phyloP scores from a whole-genome alignment of 2,113 vertebrate species.

The Pollimyrus isidori region DNA sequence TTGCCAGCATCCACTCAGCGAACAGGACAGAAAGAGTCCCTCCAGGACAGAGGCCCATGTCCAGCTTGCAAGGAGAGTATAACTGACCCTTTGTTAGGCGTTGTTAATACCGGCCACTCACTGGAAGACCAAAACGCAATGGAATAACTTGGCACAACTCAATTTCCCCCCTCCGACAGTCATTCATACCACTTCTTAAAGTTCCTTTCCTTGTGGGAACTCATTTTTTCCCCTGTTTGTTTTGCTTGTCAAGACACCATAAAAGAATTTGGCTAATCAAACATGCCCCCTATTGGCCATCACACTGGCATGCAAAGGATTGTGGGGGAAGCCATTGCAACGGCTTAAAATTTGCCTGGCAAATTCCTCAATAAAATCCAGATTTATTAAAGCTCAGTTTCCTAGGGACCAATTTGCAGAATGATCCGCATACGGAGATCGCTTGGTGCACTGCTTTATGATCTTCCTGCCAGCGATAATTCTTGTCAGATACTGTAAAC shows the following conservation, averaged over 20 bases:
- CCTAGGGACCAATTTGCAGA: background rate
- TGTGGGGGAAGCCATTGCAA: background rate
- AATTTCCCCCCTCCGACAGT: background rate
- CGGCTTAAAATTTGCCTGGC: background rate
- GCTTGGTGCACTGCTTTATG: background rate
- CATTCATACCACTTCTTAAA: slow-evolving; percentile 2
- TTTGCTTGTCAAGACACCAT: slow-evolving; percentile 6
- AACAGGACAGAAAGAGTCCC: background rate
- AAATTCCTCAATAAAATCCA: background rate
- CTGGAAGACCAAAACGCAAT: background rate
- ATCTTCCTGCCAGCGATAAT: background rate
- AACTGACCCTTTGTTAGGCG: background rate
- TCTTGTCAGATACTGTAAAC: background rate
- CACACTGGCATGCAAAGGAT: background rate
- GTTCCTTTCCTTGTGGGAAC: slow-evolving; percentile 10
- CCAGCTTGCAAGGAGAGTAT: slow-evolving; percentile 15
- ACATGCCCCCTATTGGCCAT: slow-evolving; percentile 3
- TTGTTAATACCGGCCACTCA: background rate
- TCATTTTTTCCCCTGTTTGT: slow-evolving; percentile 2
- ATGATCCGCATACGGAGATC: background rate
- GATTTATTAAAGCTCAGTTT: background rate
- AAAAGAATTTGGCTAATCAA: slow-evolving; percentile 4
- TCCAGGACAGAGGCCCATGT: background rate
- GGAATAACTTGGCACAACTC: slow-evolving; percentile 9
- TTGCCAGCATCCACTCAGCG: slow-evolving; percentile 23